Evolutionary conservation across 1,140 invertebrate genomes (phyloP), one percentile per base, ranked within the genome.

Genomic region (Magallana ariakensis): DNA sequence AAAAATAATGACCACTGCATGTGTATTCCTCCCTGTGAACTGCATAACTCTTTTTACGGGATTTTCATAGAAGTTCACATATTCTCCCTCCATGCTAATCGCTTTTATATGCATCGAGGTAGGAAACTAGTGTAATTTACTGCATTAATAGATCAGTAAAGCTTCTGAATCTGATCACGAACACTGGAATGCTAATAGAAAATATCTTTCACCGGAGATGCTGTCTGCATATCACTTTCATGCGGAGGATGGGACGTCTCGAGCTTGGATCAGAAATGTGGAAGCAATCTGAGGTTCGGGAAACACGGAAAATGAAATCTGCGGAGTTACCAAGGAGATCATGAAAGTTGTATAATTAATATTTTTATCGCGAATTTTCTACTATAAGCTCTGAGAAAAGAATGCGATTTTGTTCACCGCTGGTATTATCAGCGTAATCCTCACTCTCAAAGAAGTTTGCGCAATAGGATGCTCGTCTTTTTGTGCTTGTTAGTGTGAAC

Each of bases 301-400:
- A 46, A 75, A 75, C 22, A 75, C 33, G 66, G 22, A 26, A 33
- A 19, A 19, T 75, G 66, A 13, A 11, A 26, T 75, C 66, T 26
- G 19, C 33, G 66, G 33, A 75, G 66, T 75, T 75, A 75, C 66
- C 66, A 75, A 46, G 66, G 66, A 75, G 66, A 75, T 75, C 22
- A 75, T 75, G 66, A 75, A 70, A 75, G 66, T 11, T 26, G 26
- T 75, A 75, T 75, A 75, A 75, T 75, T 75, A 75, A 75, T 75
- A 26, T 75, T 75, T 70, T 26, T 75, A 75, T 75, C 66, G 66
- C 66, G 66, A 75, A 75, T 26, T 75, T 75, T 75, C 22, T 46
- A 46, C 33, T 26, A 75, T 26, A 13, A 22, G 66, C 19, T 75
- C 22, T 9, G 66, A 33, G 26, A 75, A 22, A 75, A 75, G 66